Evolutionary conservation across 2,888 invertebrate species (phyloP).

Genomic region (Napeogenes inachia): DNA sequence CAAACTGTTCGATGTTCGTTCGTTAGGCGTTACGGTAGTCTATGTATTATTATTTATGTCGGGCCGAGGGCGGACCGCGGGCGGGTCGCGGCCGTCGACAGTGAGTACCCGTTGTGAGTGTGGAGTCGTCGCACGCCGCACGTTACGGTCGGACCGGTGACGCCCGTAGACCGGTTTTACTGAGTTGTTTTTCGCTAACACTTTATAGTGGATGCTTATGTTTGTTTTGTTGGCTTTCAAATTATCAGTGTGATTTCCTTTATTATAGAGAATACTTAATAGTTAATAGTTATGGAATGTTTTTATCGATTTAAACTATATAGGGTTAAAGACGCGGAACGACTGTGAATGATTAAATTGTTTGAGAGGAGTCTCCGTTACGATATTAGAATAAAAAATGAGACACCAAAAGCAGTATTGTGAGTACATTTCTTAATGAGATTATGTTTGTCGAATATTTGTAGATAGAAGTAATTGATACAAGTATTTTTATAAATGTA

Average conservation of each 20-base stretch:
- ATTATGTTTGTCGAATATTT: constrained; percentile 30
- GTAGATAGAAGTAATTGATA: constrained; percentile 36
- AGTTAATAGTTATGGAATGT: constrained; percentile 70
- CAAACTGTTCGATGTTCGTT: constrained; percentile 51
- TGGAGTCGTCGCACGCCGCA: constrained; percentile 37
- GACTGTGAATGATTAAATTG: constrained; percentile 34
- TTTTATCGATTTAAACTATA: constrained; percentile 56
- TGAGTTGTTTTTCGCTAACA: constrained; percentile 63
- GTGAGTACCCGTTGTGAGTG: constrained; percentile 42
- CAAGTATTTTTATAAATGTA: constrained; percentile 37
- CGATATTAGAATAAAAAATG: constrained; percentile 19
- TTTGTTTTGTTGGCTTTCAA: constrained; percentile 74
- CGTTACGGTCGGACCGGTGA: constrained; percentile 32
- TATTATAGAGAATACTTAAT: constrained; percentile 56
- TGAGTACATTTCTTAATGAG: constrained; percentile 29
- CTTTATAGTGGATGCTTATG: constrained; percentile 68
- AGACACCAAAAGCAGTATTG: constrained; percentile 35
- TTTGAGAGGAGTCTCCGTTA: constrained; percentile 38
- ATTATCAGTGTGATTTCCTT: constrained; percentile 74
- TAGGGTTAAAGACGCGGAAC: constrained; percentile 35
- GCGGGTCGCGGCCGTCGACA: constrained; percentile 13
- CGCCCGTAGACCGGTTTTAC: constrained; percentile 45
- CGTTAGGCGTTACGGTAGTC: constrained; percentile 46
- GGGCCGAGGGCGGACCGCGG: constrained; percentile 19
- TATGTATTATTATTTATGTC: constrained; percentile 26